These are phyloP conservation scores for Drosophila ironensis DNA, from an alignment of 1,140 invertebrate species.

Conservation along the genomic window DNA sequence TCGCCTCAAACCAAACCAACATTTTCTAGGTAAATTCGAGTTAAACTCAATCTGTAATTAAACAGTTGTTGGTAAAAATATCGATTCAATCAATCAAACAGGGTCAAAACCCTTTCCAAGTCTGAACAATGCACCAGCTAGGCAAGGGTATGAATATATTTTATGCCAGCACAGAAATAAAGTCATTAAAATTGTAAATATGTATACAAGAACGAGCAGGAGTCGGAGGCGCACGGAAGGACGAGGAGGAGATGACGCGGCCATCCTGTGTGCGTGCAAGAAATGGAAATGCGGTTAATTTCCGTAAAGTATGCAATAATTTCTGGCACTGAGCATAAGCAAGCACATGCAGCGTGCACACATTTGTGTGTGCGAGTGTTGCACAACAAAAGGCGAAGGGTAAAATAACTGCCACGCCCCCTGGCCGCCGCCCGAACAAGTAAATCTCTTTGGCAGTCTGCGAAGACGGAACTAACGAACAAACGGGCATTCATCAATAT, in stretches of 20 bases:
- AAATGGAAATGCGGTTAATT: constrained; percentile 81
- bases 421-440: constrained; percentile 30
- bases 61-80: too few species aligned
- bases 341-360: constrained; percentile 16
- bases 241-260: constrained; percentile 42
- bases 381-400: constrained; percentile 49
- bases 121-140: background rate
- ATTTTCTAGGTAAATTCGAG: too few species aligned
- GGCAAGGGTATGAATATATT: constrained; percentile 60
- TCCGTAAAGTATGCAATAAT: constrained; percentile 81
- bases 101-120: background rate
- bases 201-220: constrained; percentile 15
- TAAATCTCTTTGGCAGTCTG: constrained; percentile 76
- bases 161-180: constrained; percentile 59
- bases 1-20: too few species aligned
- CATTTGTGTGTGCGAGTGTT: constrained; percentile 22
- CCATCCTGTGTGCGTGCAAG: constrained; percentile 73
- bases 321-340: constrained; percentile 72
- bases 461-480: constrained; percentile 79
- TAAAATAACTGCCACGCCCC: constrained; percentile 63
- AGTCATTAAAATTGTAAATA: constrained; percentile 77
- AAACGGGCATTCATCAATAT: constrained; percentile 81
- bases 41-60: too few species aligned
- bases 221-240: background rate
- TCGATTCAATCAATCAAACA: too few species aligned